These are phyloP conservation scores for Adelges cooleyi DNA, from an alignment of 1,140 invertebrate genomes.

Conservation along the genomic window DNA sequence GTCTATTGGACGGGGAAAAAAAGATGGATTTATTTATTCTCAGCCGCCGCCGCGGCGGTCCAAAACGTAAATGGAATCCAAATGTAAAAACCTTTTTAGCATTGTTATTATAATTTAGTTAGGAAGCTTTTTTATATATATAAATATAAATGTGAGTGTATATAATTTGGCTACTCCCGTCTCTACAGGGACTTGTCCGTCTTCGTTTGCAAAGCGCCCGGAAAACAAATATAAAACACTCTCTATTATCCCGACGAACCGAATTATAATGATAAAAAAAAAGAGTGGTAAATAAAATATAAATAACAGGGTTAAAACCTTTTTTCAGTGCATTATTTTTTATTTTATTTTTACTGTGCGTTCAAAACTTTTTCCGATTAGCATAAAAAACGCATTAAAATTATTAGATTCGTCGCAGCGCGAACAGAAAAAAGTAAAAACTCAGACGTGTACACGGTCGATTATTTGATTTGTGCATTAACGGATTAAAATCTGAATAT, in stretches of 20 bases:
- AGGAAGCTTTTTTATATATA: neutral
- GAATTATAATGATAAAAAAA: conserved; percentile 4
- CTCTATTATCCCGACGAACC: conserved; percentile 15
- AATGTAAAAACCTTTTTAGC: conserved; percentile 29
- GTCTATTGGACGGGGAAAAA: conserved; percentile 16
- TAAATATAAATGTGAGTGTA: conserved; percentile 4
- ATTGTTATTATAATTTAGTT: conserved; percentile 26
- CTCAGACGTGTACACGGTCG: neutral
- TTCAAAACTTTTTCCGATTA: conserved; percentile 27
- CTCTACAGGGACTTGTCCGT: conserved; percentile 27
- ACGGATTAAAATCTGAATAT: conserved; percentile 18
- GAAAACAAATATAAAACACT: conserved; percentile 29
- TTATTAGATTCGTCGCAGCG: conserved; percentile 22
- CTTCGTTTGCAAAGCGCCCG: conserved; percentile 8
- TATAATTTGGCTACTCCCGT: conserved; percentile 5
- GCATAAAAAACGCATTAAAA: conserved; percentile 29
- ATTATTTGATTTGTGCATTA: conserved; percentile 28
- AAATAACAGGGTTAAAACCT: conserved; percentile 26
- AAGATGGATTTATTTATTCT: conserved; percentile 24
- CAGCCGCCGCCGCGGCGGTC: neutral
- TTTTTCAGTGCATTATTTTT: neutral
- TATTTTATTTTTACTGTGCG: neutral
- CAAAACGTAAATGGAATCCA: conserved; percentile 23
- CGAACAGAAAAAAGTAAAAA: neutral
- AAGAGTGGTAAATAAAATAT: conserved; percentile 24